Conservation (phyloP, 2,888 invertebrate genomes). For the Phyllotreta cruciferae region DNA sequence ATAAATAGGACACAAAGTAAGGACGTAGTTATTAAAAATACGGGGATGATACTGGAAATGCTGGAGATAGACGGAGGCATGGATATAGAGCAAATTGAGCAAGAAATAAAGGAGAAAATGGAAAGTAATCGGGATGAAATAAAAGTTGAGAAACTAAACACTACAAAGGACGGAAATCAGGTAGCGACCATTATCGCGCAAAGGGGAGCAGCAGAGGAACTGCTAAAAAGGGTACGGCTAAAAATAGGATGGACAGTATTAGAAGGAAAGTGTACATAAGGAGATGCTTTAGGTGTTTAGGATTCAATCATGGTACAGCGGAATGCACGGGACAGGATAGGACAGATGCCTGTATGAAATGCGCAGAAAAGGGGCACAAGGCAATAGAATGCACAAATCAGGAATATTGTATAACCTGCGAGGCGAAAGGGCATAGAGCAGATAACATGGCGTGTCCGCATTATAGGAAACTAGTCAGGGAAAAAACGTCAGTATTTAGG, state of each 20-base stretch:
- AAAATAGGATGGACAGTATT: conserved; percentile 20
- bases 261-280: conserved; percentile 4
- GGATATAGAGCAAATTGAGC: conserved; percentile 1
- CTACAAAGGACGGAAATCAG: conserved; percentile 1
- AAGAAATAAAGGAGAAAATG: conserved; percentile 1
- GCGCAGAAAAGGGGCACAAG: conserved; percentile 19
- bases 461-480: background rate
- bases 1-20: no score
- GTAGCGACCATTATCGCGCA: conserved; percentile 4
- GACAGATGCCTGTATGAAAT: conserved; percentile 12
- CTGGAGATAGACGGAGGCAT: conserved; percentile 2
- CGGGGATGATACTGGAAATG: no score
- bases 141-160: background rate
- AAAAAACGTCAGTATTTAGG: background rate
- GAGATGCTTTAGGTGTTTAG: conserved; percentile 9
- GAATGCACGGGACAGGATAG: conserved; percentile 20
- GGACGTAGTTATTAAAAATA: no score
- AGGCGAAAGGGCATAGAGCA: conserved; percentile 8
- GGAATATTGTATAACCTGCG: conserved; percentile 5
- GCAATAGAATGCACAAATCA: conserved; percentile 1
- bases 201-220: background rate
- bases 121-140: background rate
- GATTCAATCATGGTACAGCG: conserved; percentile 15
- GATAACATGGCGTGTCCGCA: background rate
- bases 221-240: conserved; percentile 2